phyloP scores from a whole-genome alignment of 1,140 invertebrate genomes.

The Neodiprion pinetum region DNA sequence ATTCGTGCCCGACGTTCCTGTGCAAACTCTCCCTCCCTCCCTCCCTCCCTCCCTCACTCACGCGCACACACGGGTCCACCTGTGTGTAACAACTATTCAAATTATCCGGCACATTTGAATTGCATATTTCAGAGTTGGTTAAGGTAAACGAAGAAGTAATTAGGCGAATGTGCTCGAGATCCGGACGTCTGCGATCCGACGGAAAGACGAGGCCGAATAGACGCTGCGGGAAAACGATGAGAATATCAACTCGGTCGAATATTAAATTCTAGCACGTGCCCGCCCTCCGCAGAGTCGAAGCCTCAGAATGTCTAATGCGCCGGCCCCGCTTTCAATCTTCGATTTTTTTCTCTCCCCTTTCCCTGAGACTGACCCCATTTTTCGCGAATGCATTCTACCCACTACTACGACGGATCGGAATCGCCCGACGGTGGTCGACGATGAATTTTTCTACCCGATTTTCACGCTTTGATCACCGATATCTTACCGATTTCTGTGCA shows the following conservation, averaged over 20 bases:
- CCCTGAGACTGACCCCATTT: neutral
- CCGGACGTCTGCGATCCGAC: neutral
- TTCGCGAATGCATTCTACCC: too few species aligned
- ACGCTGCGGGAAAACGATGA: neutral
- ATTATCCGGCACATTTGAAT: neutral
- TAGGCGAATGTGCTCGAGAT: neutral
- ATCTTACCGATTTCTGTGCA: too few species aligned
- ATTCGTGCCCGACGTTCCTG: neutral
- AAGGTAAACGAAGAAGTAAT: conserved; percentile 5
- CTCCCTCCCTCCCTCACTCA: too few species aligned
- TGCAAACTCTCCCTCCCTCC: neutral
- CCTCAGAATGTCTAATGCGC: neutral
- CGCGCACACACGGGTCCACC: too few species aligned
- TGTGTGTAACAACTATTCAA: neutral
- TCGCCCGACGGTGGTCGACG: too few species aligned
- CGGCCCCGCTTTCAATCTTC: neutral
- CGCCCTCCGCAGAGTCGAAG: neutral
- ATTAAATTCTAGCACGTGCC: neutral
- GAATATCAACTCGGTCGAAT: conserved; percentile 4
- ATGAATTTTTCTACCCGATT: too few species aligned
- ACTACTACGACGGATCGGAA: too few species aligned
- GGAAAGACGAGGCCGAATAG: neutral
- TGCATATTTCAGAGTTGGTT: conserved; percentile 1
- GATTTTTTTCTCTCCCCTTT: neutral
- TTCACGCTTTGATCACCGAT: too few species aligned